phyloP scores from a whole-genome alignment of 2,797 vertebrate genomes.

The Cirrhinus molitorella region DNA sequence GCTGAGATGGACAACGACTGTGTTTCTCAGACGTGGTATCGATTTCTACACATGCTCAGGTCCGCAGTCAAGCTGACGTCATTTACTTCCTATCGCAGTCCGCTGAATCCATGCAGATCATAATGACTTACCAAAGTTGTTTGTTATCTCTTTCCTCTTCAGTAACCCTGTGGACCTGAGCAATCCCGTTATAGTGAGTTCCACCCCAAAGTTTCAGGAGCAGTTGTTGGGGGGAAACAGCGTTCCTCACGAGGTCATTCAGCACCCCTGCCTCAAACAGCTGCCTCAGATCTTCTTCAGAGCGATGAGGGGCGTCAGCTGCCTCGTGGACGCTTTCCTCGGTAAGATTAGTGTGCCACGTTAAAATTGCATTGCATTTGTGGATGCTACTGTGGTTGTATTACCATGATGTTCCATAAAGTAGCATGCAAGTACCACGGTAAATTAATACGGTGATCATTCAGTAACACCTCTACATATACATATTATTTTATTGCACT shows the following conservation, averaged over 20 bases:
- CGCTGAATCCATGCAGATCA: background rate
- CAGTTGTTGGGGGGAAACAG: conserved; percentile 87
- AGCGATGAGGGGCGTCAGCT: conserved; percentile 92
- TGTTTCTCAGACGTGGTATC: conserved; percentile 92
- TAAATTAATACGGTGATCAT: background rate
- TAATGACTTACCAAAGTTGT: background rate
- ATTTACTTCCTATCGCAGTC: background rate
- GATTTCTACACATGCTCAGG: conserved; percentile 94
- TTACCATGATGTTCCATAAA: background rate
- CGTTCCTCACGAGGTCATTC: conserved; percentile 87
- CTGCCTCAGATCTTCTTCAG: conserved; percentile 92
- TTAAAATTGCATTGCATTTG: background rate
- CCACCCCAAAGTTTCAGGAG: conserved; percentile 89
- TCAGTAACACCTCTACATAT: background rate
- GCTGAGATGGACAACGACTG: conserved; percentile 90
- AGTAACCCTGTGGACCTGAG: conserved; percentile 95
- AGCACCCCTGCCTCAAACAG: conserved; percentile 89
- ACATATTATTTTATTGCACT: background rate
- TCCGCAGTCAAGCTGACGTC: conserved; percentile 63
- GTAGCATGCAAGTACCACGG: background rate
- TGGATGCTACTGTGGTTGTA: background rate
- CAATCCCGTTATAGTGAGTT: conserved; percentile 89
- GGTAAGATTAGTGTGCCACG: conserved; percentile 75
- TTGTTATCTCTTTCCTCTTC: conserved; percentile 1
- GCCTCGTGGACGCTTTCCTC: conserved; percentile 92